A percentile compares a stretch with the other conserved stretches of the same genome.
These are phyloP conservation scores for Ischnura elegans DNA, from an alignment of 2,888 invertebrate species.

Conservation along the genomic window DNA sequence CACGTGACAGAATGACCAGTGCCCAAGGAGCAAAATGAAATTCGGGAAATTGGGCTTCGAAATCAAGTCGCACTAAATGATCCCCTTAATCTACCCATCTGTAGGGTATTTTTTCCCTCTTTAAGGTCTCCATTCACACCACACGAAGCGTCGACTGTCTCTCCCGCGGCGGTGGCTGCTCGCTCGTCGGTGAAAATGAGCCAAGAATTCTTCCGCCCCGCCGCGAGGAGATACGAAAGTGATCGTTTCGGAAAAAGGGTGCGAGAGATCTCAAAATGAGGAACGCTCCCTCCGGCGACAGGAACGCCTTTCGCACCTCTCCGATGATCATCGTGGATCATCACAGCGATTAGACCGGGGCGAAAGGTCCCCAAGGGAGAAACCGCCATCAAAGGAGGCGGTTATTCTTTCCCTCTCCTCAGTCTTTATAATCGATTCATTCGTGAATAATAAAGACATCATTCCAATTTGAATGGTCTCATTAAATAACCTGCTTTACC, in stretches of 20 bases:
- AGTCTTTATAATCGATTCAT: no score
- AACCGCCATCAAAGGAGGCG: background rate
- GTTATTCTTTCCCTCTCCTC: no score
- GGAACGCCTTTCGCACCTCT: background rate
- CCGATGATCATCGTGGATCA: background rate
- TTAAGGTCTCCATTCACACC: background rate
- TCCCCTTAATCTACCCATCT: background rate
- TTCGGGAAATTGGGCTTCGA: background rate
- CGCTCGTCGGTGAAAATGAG: background rate
- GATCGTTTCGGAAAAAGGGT: background rate
- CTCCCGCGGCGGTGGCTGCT: background rate
- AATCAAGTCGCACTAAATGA: background rate
- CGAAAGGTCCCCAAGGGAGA: background rate
- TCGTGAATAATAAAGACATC: no score
- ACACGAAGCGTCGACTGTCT: background rate
- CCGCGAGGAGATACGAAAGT: background rate
- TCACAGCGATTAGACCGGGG: background rate
- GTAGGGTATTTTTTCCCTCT: background rate
- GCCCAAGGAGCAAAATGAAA: background rate
- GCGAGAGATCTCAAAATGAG: background rate
- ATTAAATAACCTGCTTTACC: no score
- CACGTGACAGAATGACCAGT: no score
- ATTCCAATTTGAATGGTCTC: no score
- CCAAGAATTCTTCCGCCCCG: background rate
- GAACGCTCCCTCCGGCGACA: background rate